These are phyloP conservation scores for Plodia interpunctella DNA, from an alignment of 1,140 invertebrate species.

Conservation along the genomic window DNA sequence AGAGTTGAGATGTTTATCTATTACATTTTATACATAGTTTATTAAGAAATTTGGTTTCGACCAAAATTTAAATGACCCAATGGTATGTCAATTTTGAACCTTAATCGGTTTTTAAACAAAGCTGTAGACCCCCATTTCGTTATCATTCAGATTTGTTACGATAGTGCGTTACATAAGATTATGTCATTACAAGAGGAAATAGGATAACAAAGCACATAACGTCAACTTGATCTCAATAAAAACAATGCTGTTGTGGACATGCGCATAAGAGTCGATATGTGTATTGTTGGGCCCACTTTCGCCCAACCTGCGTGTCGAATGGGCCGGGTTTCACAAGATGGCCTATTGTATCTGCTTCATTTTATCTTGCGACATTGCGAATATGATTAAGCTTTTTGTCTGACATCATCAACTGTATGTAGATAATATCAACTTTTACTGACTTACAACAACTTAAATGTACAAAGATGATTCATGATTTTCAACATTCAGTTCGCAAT, in stretches of 20 bases:
- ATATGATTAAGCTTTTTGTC: slow-evolving; percentile 69
- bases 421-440: not conserved
- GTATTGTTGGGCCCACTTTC: slow-evolving; percentile 59
- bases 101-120: no score
- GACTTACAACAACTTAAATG: no score
- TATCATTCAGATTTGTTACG: not conserved
- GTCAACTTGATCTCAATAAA: slow-evolving; percentile 45
- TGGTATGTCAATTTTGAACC: no score
- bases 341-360: slow-evolving; percentile 67
- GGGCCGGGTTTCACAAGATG: slow-evolving; percentile 58
- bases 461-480: no score
- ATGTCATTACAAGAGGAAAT: slow-evolving; percentile 24
- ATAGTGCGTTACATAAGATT: slow-evolving; percentile 18
- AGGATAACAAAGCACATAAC: slow-evolving; percentile 41
- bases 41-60: no score
- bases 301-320: slow-evolving; percentile 65
- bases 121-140: not conserved
- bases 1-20: no score
- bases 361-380: slow-evolving; percentile 64
- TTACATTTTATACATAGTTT: no score
- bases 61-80: no score
- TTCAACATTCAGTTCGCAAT: no score
- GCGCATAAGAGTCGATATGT: slow-evolving; percentile 39
- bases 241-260: slow-evolving; percentile 50
- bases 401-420: slow-evolving; percentile 48